Conservation (phyloP, 1,140 invertebrate genomes). For the Solen grandis region DNA sequence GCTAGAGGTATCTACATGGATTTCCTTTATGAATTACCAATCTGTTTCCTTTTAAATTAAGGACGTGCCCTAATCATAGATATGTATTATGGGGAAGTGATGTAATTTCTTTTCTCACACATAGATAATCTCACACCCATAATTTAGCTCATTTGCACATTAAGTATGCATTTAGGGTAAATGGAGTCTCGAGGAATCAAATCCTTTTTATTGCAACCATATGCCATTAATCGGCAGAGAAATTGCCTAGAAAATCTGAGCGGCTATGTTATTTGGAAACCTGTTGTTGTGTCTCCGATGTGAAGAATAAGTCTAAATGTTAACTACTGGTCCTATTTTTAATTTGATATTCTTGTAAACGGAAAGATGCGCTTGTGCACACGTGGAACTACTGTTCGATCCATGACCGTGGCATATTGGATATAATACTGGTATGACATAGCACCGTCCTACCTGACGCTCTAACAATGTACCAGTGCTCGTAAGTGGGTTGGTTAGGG, state of each 20-base stretch:
- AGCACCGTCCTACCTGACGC: too few relatives aligned
- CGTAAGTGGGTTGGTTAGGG: too few relatives aligned
- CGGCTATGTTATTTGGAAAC: too few relatives aligned
- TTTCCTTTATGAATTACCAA: not conserved
- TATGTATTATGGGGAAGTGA: not conserved
- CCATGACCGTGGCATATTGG: too few relatives aligned
- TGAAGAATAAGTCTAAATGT: too few relatives aligned
- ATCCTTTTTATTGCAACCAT: conserved; percentile 45
- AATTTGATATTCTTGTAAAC: too few relatives aligned
- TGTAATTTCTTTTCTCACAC: conserved; percentile 50
- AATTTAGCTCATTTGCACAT: conserved; percentile 33
- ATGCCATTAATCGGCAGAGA: conserved; percentile 39
- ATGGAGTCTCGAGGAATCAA: conserved; percentile 32
- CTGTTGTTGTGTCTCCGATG: too few relatives aligned
- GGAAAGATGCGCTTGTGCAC: too few relatives aligned
- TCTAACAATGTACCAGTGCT: too few relatives aligned
- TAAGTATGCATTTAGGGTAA: conserved; percentile 25
- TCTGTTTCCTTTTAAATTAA: not conserved
- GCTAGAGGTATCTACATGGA: not conserved
- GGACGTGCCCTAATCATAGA: not conserved
- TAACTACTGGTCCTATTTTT: too few relatives aligned
- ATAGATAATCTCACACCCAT: conserved; percentile 28
- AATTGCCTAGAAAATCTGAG: conserved; percentile 37
- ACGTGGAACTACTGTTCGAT: too few relatives aligned
- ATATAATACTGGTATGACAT: too few relatives aligned